phyloP scores from a whole-genome alignment of 1,140 invertebrate genomes.

The Sitophilus oryzae region DNA sequence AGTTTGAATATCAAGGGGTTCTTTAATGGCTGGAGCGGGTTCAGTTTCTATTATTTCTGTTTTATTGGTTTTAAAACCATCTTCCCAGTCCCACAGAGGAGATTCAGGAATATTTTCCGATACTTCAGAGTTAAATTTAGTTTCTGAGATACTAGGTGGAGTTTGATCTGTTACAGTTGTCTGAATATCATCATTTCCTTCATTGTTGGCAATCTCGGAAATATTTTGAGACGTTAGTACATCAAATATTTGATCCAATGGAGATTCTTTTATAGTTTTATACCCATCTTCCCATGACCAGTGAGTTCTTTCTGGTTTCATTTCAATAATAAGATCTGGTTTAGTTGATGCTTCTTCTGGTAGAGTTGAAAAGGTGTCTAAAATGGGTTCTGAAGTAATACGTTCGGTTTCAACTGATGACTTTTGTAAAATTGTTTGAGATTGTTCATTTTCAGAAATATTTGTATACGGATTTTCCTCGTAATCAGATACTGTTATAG shows the following conservation, averaged over 20 bases:
- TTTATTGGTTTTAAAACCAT: slow-evolving; percentile 3
- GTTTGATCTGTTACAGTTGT: slow-evolving; percentile 1
- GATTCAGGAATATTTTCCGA: not conserved
- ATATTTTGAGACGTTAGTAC: not conserved
- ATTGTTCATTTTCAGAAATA: too few relatives aligned
- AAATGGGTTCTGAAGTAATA: too few relatives aligned
- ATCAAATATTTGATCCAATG: slow-evolving; percentile 9
- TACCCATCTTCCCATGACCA: slow-evolving; percentile 21
- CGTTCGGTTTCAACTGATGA: too few relatives aligned
- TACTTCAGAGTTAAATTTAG: not conserved
- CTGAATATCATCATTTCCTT: not conserved
- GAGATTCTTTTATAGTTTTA: slow-evolving; percentile 7
- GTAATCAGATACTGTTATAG: slow-evolving; percentile 48
- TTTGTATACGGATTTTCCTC: slow-evolving; percentile 4
- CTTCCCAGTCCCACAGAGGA: slow-evolving; percentile 14
- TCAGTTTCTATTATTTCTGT: too few relatives aligned
- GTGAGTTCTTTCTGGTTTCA: slow-evolving; percentile 13
- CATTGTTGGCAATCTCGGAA: not conserved
- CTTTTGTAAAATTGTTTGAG: too few relatives aligned
- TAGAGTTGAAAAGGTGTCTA: too few relatives aligned
- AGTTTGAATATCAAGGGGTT: too few relatives aligned
- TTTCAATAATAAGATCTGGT: slow-evolving; percentile 2
- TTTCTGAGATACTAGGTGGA: not conserved
- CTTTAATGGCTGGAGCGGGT: not conserved
- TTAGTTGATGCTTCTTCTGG: slow-evolving; percentile 2